Percentiles rank a stretch among this genome's conserved stretches.
These are phyloP conservation scores for Myotis pilosus DNA, from an alignment of 2,797 vertebrate genomes.

Conservation along the genomic window DNA sequence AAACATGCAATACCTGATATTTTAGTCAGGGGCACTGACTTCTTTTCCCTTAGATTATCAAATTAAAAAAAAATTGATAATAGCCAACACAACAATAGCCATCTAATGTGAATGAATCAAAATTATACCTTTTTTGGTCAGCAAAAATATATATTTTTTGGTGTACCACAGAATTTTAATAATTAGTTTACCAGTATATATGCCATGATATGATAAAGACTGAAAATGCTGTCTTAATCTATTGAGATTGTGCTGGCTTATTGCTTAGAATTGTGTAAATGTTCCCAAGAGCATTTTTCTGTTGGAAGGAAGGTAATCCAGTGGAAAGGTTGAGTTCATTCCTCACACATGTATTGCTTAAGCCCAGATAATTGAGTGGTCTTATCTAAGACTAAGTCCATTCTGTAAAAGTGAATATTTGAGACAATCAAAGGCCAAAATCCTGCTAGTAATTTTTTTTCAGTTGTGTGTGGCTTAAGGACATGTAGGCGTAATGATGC, in stretches of 20 bases:
- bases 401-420: not conserved
- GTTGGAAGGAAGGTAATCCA: not conserved
- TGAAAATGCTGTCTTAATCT: not conserved
- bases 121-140: not conserved
- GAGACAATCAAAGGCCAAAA: not conserved
- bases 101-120: not conserved
- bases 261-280: not conserved
- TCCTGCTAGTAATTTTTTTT: not conserved
- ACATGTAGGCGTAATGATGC: rapidly evolving
- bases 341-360: not conserved
- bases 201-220: not conserved
- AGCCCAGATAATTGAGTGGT: not conserved
- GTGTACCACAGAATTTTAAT: not conserved
- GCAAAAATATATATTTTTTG: not conserved
- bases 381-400: not conserved
- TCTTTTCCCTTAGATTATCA: not conserved
- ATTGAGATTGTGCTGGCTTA: not conserved
- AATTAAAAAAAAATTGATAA: not conserved
- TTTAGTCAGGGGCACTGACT: not conserved
- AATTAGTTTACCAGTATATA: not conserved
- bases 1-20: not conserved
- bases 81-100: not conserved
- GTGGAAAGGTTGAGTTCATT: not conserved
- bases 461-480: no score
- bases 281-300: not conserved